Percentiles rank a stretch among this genome's conserved stretches.
Conservation (phyloP, 1,140 invertebrate species). For the Cyrtorhinus lividipennis region DNA sequence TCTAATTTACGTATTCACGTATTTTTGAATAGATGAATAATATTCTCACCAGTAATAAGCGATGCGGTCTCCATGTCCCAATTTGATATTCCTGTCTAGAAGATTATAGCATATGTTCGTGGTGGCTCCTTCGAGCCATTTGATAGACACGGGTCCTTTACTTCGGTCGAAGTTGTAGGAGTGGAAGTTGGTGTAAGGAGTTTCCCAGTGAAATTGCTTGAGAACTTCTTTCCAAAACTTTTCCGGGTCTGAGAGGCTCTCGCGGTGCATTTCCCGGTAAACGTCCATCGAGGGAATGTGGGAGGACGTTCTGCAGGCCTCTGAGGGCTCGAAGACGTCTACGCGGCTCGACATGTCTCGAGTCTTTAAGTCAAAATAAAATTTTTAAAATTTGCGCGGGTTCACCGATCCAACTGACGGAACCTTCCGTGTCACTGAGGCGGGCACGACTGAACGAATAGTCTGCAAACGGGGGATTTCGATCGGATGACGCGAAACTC, state of each 20-base stretch:
- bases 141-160: conserved; percentile 78
- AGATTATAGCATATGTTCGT: conserved; percentile 95
- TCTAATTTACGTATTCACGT: too few species aligned
- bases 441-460: too few species aligned
- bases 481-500: too few species aligned
- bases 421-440: too few species aligned
- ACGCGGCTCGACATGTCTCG: conserved; percentile 1
- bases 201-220: conserved; percentile 83
- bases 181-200: conserved; percentile 55
- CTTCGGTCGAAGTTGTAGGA: conserved; percentile 84
- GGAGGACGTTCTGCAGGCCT: conserved; percentile 42
- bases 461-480: too few species aligned
- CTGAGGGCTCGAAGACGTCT: conserved; percentile 47
- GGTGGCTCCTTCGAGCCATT: conserved; percentile 86
- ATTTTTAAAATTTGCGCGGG: too few species aligned
- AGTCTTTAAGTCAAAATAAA: too few species aligned
- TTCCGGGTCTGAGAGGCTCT: conserved; percentile 71
- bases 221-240: conserved; percentile 82
- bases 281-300: conserved; percentile 57
- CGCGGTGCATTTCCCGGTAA: conserved; percentile 69
- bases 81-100: conserved; percentile 76
- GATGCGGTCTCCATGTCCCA: conserved; percentile 73
- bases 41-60: conserved; percentile 83
- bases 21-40: background rate
- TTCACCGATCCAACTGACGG: too few species aligned